Percentiles rank a stretch among this genome's conserved stretches.
phyloP scores from a whole-genome alignment of 1,140 invertebrate genomes.

The Leptoteleia sp. region DNA sequence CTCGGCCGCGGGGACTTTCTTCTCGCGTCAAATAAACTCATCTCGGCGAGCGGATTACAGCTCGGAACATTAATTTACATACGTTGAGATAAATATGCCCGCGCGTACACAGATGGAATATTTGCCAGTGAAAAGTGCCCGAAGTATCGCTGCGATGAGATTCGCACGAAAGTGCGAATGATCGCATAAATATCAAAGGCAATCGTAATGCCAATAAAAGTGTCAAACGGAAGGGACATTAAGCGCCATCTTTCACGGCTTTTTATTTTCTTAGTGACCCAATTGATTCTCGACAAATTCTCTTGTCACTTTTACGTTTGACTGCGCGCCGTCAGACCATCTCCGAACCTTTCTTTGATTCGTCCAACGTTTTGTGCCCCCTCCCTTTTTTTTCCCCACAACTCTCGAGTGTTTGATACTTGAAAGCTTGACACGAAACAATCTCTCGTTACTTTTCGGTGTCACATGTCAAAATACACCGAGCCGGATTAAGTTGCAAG shows the following conservation, averaged over 20 bases:
- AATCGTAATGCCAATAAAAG: slow-evolving; percentile 17
- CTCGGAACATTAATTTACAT: slow-evolving; percentile 19
- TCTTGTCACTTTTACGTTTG: slow-evolving; percentile 15
- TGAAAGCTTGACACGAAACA: slow-evolving; percentile 25
- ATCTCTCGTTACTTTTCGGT: slow-evolving; percentile 22
- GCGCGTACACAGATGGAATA: background rate
- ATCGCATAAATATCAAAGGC: slow-evolving; percentile 15
- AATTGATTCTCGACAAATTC: slow-evolving; percentile 23
- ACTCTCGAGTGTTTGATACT: slow-evolving; percentile 7
- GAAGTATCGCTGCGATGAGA: slow-evolving; percentile 2
- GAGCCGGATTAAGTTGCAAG: slow-evolving; percentile 5
- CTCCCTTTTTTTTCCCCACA: slow-evolving; percentile 5
- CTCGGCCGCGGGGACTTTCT: slow-evolving; percentile 7
- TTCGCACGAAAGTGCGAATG: slow-evolving; percentile 9
- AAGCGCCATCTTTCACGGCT: slow-evolving; percentile 16
- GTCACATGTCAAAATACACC: slow-evolving; percentile 18
- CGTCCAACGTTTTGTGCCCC: background rate
- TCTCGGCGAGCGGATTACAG: slow-evolving; percentile 4
- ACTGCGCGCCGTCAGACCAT: background rate
- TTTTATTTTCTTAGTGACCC: slow-evolving; percentile 28
- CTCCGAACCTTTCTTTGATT: background rate
- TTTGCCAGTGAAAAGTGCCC: slow-evolving; percentile 6
- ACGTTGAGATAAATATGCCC: slow-evolving; percentile 18
- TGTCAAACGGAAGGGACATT: slow-evolving; percentile 1
- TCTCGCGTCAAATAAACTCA: slow-evolving; percentile 18